Evolutionary conservation across 2,797 vertebrate species (phyloP).

Genomic region (Hipposideros larvatus): DNA sequence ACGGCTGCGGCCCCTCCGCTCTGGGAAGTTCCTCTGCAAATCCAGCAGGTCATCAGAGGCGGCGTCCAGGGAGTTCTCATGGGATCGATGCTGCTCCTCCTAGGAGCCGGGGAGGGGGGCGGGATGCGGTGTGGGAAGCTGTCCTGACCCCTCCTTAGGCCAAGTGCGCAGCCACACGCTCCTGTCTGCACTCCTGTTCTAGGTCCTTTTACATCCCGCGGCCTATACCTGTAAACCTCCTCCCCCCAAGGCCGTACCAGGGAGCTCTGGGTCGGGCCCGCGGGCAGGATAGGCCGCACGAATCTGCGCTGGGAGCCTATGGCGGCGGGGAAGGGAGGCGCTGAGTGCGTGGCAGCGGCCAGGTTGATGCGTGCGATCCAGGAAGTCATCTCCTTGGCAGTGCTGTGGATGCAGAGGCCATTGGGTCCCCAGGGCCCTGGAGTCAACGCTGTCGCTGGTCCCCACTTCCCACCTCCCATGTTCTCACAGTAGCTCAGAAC

Average conservation of each 20-base stretch:
- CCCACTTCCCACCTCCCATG: neutral
- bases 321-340: slow-evolving; percentile 94
- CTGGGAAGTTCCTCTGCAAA: slow-evolving; percentile 88
- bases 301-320: slow-evolving; percentile 95
- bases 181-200: no score
- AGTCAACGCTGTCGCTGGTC: fast-evolving
- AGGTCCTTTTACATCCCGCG: no score
- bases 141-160: neutral
- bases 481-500: neutral
- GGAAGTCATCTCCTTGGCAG: slow-evolving; percentile 92
- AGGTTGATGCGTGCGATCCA: slow-evolving; percentile 97
- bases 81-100: slow-evolving; percentile 93
- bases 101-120: slow-evolving; percentile 66
- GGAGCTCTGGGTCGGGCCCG: slow-evolving; percentile 82
- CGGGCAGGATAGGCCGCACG: slow-evolving; percentile 93
- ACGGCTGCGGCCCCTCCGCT: slow-evolving; percentile 89
- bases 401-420: slow-evolving; percentile 63
- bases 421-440: neutral
- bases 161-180: no score
- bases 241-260: slow-evolving; percentile 79
- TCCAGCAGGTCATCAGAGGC: slow-evolving; percentile 90
- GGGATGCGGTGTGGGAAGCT: neutral
- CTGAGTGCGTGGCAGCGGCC: slow-evolving; percentile 93
- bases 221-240: no score
- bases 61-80: slow-evolving; percentile 90